Evolutionary conservation across 2,888 invertebrate species (phyloP).

Genomic region (Eristalis pertinax): DNA sequence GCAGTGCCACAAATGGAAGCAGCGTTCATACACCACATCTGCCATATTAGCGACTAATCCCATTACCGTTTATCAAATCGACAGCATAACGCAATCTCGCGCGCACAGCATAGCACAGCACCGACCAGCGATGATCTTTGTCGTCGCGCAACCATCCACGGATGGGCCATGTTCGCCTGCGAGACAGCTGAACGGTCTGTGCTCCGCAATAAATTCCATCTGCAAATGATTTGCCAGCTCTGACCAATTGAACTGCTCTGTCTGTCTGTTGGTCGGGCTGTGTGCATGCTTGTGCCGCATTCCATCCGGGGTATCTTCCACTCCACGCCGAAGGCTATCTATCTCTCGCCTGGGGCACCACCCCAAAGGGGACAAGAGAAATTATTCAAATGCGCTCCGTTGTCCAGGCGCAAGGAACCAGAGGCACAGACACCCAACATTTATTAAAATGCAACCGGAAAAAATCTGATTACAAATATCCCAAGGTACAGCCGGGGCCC

Average conservation of each 20-base stretch:
- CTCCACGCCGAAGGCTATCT: constrained; percentile 22
- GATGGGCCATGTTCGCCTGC: not conserved
- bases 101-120: constrained; percentile 11
- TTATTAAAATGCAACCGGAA: constrained; percentile 70
- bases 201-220: constrained; percentile 52
- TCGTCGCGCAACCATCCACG: not conserved
- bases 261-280: not conserved
- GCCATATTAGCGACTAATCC: constrained; percentile 70
- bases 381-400: constrained; percentile 40
- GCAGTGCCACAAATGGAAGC: constrained; percentile 59
- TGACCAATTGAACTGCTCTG: constrained; percentile 64
- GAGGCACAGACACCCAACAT: constrained; percentile 12
- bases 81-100: constrained; percentile 65
- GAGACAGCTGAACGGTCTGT: not conserved
- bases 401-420: constrained; percentile 15
- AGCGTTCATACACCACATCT: constrained; percentile 66
- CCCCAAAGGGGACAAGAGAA: not conserved
- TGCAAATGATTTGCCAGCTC: constrained; percentile 59
- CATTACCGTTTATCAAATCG: constrained; percentile 72
- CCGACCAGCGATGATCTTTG: not conserved
- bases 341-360: constrained; percentile 3
- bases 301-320: not conserved
- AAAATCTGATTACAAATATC: constrained; percentile 70
- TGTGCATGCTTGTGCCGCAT: not conserved
- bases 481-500: constrained; percentile 18